Percentiles rank a stretch among this genome's conserved stretches.
phyloP scores from a whole-genome alignment of 1,140 invertebrate species.

The Drepana arcuata region DNA sequence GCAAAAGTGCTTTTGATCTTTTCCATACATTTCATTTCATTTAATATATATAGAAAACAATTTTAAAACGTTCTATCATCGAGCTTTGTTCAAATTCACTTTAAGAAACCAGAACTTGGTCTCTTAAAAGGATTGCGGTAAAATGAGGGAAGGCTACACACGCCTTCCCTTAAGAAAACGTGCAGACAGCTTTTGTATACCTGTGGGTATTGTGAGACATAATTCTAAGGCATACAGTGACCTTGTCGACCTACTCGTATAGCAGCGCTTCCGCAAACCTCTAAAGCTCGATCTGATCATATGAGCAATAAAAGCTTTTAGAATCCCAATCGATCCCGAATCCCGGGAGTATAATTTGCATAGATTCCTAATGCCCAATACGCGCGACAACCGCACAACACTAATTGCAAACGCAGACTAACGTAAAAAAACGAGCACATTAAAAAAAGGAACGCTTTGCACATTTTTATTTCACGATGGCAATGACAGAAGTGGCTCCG shows the following conservation, averaged over 20 bases:
- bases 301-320: slow-evolving; percentile 30
- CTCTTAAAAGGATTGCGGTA: slow-evolving; percentile 46
- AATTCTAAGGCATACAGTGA: slow-evolving; percentile 18
- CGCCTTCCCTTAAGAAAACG: slow-evolving; percentile 23
- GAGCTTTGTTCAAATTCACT: slow-evolving; percentile 35
- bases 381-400: slow-evolving; percentile 56
- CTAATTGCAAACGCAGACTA: slow-evolving; percentile 70
- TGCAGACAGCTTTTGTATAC: slow-evolving; percentile 23
- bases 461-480: slow-evolving; percentile 66
- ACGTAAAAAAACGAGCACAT: slow-evolving; percentile 67
- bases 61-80: slow-evolving; percentile 40
- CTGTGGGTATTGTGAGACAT: slow-evolving; percentile 17
- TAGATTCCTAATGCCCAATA: slow-evolving; percentile 52
- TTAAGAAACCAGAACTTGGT: slow-evolving; percentile 37
- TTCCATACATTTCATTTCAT: too few relatives aligned
- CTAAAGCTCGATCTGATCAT: slow-evolving; percentile 14
- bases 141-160: slow-evolving; percentile 33
- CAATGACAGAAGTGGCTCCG: slow-evolving; percentile 51
- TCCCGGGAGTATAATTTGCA: slow-evolving; percentile 38
- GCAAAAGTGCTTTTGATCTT: too few relatives aligned
- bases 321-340: slow-evolving; percentile 14
- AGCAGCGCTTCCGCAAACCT: slow-evolving; percentile 35
- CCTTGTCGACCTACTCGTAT: slow-evolving; percentile 20
- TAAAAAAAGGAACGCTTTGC: slow-evolving; percentile 65
- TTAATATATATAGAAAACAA: too few relatives aligned